Evolutionary conservation across 53 echinoderm and acorn worm species (phyloP).

Genomic region (Crossaster papposus): DNA sequence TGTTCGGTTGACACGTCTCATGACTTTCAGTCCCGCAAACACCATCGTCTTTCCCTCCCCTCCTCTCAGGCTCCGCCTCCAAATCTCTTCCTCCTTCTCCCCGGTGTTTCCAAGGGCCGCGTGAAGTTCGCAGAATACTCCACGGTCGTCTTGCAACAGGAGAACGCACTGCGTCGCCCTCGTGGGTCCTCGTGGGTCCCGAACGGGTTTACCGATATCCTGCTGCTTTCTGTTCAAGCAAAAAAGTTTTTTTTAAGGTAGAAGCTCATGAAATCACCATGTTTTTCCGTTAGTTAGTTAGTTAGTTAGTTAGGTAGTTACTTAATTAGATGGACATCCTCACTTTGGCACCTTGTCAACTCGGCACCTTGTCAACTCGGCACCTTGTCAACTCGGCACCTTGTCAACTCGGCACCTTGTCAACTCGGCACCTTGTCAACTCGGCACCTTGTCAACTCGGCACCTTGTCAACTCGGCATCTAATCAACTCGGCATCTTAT

Average conservation of each 20-base stretch:
- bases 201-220: background rate
- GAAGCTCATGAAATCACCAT: too few species aligned
- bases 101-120: slow-evolving; percentile 34
- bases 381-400: too few species aligned
- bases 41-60: slow-evolving; percentile 66
- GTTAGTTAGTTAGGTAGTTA: too few species aligned
- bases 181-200: background rate
- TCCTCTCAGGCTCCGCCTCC: slow-evolving; percentile 46
- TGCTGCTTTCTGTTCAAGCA: slow-evolving; percentile 1
- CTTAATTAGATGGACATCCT: too few species aligned
- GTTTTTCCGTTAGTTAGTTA: too few species aligned
- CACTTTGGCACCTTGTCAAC: too few species aligned
- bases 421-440: too few species aligned
- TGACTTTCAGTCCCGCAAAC: slow-evolving; percentile 70
- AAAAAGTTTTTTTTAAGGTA: background rate
- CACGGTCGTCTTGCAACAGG: slow-evolving; percentile 72
- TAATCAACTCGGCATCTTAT: too few species aligned
- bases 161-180: slow-evolving; percentile 53
- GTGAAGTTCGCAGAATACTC: slow-evolving; percentile 81
- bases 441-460: too few species aligned
- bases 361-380: too few species aligned
- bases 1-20: slow-evolving; percentile 66
- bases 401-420: too few species aligned
- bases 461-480: too few species aligned
- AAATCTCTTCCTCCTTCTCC: slow-evolving; percentile 25